phyloP scores from a whole-genome alignment of 2,888 invertebrate genomes.

The Drosophila siamana region DNA sequence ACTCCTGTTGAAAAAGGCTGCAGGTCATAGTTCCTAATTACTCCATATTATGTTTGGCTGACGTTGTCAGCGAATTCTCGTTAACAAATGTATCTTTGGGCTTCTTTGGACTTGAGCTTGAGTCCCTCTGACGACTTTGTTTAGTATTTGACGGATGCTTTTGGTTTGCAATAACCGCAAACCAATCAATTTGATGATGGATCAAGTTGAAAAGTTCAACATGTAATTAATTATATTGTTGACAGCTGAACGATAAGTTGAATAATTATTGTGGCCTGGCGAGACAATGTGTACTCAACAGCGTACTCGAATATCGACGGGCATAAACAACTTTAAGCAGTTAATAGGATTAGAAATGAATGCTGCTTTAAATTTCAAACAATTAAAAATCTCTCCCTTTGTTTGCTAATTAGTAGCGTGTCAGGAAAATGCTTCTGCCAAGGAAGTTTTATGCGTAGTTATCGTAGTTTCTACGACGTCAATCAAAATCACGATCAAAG shows the following conservation, averaged over 20 bases:
- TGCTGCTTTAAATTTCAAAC: background rate
- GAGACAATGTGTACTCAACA: background rate
- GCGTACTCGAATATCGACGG: background rate
- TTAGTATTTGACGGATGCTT: slow-evolving; percentile 46
- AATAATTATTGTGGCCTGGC: slow-evolving; percentile 11
- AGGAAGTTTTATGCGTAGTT: slow-evolving; percentile 3
- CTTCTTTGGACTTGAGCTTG: background rate
- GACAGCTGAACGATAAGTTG: slow-evolving; percentile 44
- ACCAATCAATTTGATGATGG: slow-evolving; percentile 32
- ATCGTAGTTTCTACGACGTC: background rate
- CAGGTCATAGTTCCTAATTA: slow-evolving; percentile 60
- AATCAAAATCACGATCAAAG: slow-evolving; percentile 27
- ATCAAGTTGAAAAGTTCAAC: slow-evolving; percentile 37
- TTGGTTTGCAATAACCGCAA: slow-evolving; percentile 52
- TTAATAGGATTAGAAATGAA: background rate
- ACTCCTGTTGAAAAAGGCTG: slow-evolving; percentile 23
- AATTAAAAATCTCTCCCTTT: background rate
- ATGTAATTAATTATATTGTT: slow-evolving; percentile 64
- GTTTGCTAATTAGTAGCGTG: slow-evolving; percentile 20
- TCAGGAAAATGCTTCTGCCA: background rate
- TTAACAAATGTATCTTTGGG: slow-evolving; percentile 11
- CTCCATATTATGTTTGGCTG: slow-evolving; percentile 44
- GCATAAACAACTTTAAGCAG: background rate
- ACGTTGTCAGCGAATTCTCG: slow-evolving; percentile 23
- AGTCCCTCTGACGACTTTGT: slow-evolving; percentile 3